These are phyloP conservation scores for Drosophila parabipectinata DNA, from an alignment of 1,140 invertebrate species.

Conservation along the genomic window DNA sequence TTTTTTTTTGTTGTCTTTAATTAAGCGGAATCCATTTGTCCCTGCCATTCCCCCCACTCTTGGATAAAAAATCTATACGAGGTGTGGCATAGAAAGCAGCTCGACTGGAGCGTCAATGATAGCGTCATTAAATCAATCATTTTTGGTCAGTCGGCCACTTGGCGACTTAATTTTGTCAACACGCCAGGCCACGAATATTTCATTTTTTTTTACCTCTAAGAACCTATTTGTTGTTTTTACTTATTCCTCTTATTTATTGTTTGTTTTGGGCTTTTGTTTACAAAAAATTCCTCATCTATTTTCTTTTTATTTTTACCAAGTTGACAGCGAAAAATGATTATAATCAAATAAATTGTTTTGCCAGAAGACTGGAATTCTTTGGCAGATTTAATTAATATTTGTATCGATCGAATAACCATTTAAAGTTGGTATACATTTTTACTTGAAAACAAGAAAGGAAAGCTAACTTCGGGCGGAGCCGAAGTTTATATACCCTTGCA, in stretches of 20 bases:
- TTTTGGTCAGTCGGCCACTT: slow-evolving; percentile 68
- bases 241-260: slow-evolving; percentile 42
- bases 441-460: neutral
- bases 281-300: slow-evolving; percentile 34
- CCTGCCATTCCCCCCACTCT: neutral
- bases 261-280: slow-evolving; percentile 42
- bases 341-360: slow-evolving; percentile 65
- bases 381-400: neutral
- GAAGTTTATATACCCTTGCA: too few relatives aligned
- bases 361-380: slow-evolving; percentile 2
- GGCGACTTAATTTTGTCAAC: slow-evolving; percentile 50
- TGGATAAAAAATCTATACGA: slow-evolving; percentile 7
- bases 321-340: slow-evolving; percentile 68
- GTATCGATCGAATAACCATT: slow-evolving; percentile 47
- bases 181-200: slow-evolving; percentile 39
- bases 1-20: slow-evolving; percentile 8
- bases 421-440: neutral
- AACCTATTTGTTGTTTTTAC: slow-evolving; percentile 29
- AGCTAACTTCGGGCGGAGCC: too few relatives aligned
- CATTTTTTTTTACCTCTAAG: slow-evolving; percentile 7
- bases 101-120: slow-evolving; percentile 55
- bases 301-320: slow-evolving; percentile 20
- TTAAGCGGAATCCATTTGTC: slow-evolving; percentile 22
- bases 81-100: slow-evolving; percentile 28
- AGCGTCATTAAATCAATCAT: slow-evolving; percentile 74